Evolutionary conservation across 2,888 invertebrate genomes (phyloP), one percentile per base, ranked within the genome.

Genomic region (Eupeodes luniger): DNA sequence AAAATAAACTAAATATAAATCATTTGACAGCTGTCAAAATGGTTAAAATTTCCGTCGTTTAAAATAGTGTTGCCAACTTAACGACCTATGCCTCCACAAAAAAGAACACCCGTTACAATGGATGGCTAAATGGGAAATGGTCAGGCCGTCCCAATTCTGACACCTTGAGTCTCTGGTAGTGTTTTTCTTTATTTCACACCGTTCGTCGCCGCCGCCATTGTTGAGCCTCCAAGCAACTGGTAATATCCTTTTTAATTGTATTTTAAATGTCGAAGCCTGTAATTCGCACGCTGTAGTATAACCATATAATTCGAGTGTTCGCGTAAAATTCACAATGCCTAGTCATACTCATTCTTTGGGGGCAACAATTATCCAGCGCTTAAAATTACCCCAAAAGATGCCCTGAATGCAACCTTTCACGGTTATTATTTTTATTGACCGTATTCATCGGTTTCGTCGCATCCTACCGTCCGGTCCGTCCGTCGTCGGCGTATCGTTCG

Each of bases 391-490:
- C 47, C 72, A 19, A 59, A 59, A 44, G 72, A 76, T 77, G 83
- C 80, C 80, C 77, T 81, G 78, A 85, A 78, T 88, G 84, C 88
- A 88, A 88, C 84, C 89, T 90, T 91, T 91, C 91, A 91, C 91
- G 91, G 91, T 91, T 91, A 91, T 91, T 91, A 91, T 89, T 89
- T 90, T 91, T 91, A 91, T 90, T 90, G 85, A 85, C 75, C 78
- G 77, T 59, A 44, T 72, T 55, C 47, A 51, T 40, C 40, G 40
- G 40, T 40, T 27, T 2, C 2, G 27, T 27, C 27, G 27, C 27
- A 27, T 27, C 27, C 27, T 27, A 27, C 27, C 1, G 27, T 27
- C 34, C 40, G 40, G 2, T 40, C 40, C 6, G 40, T 34, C 80
- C 64, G 80, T 61, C 78, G 79, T 75, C 84, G 81, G 59, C 66